A percentile compares a stretch with the other conserved stretches of the same genome.
phyloP scores from a whole-genome alignment of 1,140 invertebrate genomes.

The Phenacoccus solenopsis region DNA sequence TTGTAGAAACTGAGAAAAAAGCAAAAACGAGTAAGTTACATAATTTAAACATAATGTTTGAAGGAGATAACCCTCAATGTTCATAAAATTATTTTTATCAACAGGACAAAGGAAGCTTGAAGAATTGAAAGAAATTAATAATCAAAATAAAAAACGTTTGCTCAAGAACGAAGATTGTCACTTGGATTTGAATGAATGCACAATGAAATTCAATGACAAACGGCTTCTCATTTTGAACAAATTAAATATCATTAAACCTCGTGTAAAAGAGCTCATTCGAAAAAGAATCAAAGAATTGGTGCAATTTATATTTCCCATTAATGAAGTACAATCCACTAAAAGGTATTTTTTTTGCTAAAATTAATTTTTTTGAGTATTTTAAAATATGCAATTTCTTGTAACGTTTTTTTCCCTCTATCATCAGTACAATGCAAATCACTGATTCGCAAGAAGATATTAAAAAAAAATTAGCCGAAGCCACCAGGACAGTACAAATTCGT shows the following conservation, averaged over 20 bases:
- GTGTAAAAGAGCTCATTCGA: slow-evolving; percentile 47
- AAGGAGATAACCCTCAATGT: slow-evolving; percentile 17
- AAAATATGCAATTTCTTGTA: too few relatives aligned
- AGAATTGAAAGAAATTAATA: slow-evolving; percentile 43
- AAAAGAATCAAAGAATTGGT: slow-evolving; percentile 52
- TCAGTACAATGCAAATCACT: neutral
- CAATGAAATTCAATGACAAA: slow-evolving; percentile 39
- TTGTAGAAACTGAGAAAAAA: neutral
- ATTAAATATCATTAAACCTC: slow-evolving; percentile 40
- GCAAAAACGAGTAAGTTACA: neutral
- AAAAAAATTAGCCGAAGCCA: slow-evolving; percentile 57
- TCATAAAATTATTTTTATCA: slow-evolving; percentile 22
- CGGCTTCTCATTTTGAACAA: slow-evolving; percentile 36
- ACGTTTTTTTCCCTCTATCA: neutral
- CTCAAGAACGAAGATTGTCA: slow-evolving; percentile 48
- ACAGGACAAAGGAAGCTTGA: slow-evolving; percentile 37
- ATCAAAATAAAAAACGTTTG: slow-evolving; percentile 39
- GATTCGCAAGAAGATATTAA: slow-evolving; percentile 8
- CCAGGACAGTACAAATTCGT: slow-evolving; percentile 54
- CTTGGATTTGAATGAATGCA: slow-evolving; percentile 43
- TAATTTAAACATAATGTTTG: too few relatives aligned
- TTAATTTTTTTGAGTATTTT: too few relatives aligned
- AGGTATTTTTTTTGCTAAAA: neutral
- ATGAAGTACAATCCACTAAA: slow-evolving; percentile 39
- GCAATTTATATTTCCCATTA: slow-evolving; percentile 63